phyloP scores from a whole-genome alignment of 2,888 invertebrate species.

The Drosophila mimetica region DNA sequence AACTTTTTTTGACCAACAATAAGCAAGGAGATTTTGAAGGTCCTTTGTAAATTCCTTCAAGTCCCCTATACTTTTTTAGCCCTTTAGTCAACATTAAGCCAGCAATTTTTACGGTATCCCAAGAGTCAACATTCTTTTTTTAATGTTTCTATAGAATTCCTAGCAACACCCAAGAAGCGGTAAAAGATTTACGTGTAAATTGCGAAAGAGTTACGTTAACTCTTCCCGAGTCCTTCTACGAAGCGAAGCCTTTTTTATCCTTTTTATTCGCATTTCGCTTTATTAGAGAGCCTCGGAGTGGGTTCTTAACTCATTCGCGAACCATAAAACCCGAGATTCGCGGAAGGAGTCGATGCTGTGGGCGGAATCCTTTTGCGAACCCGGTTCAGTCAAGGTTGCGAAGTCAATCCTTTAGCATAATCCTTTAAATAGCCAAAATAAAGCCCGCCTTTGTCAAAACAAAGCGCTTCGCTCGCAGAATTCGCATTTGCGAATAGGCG shows the following conservation, averaged over 20 bases:
- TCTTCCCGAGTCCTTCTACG: slow-evolving; percentile 67
- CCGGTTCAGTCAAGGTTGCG: slow-evolving; percentile 73
- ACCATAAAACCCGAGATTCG: slow-evolving; percentile 68
- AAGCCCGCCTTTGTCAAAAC: slow-evolving; percentile 82
- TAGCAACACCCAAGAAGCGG: slow-evolving; percentile 26
- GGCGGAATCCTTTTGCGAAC: slow-evolving; percentile 56
- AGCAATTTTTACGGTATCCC: slow-evolving; percentile 28
- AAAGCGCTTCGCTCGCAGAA: slow-evolving; percentile 69
- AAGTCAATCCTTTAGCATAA: slow-evolving; percentile 84
- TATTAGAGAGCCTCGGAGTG: slow-evolving; percentile 59
- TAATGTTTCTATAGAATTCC: slow-evolving; percentile 46
- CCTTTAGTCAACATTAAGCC: slow-evolving; percentile 38
- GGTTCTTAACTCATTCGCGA: slow-evolving; percentile 73
- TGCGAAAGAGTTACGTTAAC: slow-evolving; percentile 82
- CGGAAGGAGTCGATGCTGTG: slow-evolving; percentile 61
- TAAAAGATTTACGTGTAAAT: slow-evolving; percentile 68
- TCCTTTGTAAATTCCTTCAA: slow-evolving; percentile 6
- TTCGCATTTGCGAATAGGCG: slow-evolving; percentile 70
- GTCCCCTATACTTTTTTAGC: slow-evolving; percentile 14
- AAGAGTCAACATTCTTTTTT: slow-evolving; percentile 22
- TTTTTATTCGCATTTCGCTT: slow-evolving; percentile 49
- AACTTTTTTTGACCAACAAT: slow-evolving; percentile 23
- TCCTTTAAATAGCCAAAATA: slow-evolving; percentile 84
- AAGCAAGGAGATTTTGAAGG: slow-evolving; percentile 14
- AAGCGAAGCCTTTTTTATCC: slow-evolving; percentile 48